Evolutionary conservation across 1,140 invertebrate genomes (phyloP), one percentile per base, ranked within the genome.

Genomic region (Dendroctonus valens): DNA sequence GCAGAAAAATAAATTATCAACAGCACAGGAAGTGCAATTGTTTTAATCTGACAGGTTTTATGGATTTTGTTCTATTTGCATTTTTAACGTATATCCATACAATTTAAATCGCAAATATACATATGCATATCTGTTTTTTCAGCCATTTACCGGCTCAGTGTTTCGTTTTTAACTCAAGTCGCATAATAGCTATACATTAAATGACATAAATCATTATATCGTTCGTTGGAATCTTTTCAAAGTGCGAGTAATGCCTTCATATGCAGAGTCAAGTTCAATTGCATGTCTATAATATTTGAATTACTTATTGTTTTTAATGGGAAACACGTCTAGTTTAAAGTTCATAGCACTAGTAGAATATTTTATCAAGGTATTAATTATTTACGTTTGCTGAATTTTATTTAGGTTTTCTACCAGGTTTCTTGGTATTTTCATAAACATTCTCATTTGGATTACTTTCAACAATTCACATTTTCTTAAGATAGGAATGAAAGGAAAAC

Each of bases 41-140:
- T 12, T 52, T 15, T 15, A 52, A 52, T 52, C 50, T 37, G 50
- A 52, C 50, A 52, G 15, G 50, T 52, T 52, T 52, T 52, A 46
- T 12, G 50, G 9, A 52, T 52, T 52, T 12, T 52, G 8, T 37
- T 52, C 7, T 15, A 52, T 52, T 12, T 52, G 9, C 9, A 52
- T 52, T n/a, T 52, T 52, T 52, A 15, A n/a, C 8, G 26, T 37
- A n/a, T 52, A 37, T 15, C 12, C 8, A 9, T 46, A 46, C 42
- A 12, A 9, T 11, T 46, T 11, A 46, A 46, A 11, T 12, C 15
- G 50, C n/a, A 52, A 37, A n/a, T 12, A 52, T 52, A 52, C 11
- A n/a, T 46, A n/a, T 52, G 15, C 50, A 15, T 15, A 52, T 52
- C 26, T 15, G 15, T 52, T 52, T 52, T 52, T 52, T 52, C 15